phyloP scores from a whole-genome alignment of 2,113 vertebrate species.

The Oryzias melastigma region DNA sequence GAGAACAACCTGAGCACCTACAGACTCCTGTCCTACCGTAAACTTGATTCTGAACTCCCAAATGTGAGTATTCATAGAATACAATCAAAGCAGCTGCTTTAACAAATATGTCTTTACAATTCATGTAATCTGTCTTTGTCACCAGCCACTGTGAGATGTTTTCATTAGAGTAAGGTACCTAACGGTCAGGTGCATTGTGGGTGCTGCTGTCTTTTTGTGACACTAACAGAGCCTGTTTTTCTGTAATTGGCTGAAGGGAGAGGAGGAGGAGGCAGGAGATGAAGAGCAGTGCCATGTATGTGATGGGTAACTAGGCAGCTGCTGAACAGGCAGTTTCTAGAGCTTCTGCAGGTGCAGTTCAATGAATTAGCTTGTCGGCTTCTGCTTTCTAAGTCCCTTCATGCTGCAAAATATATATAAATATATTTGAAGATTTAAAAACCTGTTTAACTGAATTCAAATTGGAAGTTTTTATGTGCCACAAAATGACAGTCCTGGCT shows the following conservation, averaged over 20 bases:
- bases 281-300: constrained; percentile 36
- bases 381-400: background rate
- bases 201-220: constrained; percentile 50
- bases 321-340: constrained; percentile 15
- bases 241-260: constrained; percentile 36
- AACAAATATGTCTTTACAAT: background rate
- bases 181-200: constrained; percentile 47
- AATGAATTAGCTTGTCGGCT: background rate
- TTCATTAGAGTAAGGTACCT: constrained; percentile 51
- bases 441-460: background rate
- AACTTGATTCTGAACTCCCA: constrained; percentile 78
- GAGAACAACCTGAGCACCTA: constrained; percentile 91
- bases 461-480: constrained; percentile 4
- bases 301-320: constrained; percentile 20
- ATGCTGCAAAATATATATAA: background rate
- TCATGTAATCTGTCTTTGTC: constrained; percentile 38
- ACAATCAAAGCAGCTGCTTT: background rate
- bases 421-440: background rate
- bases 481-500: constrained; percentile 30
- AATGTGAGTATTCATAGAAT: constrained; percentile 47
- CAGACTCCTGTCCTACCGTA: constrained; percentile 85
- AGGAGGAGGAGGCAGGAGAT: constrained; percentile 23
- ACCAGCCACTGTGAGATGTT: constrained; percentile 53
- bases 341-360: constrained; percentile 18
- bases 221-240: constrained; percentile 49